phyloP scores from a whole-genome alignment of 2,888 invertebrate genomes.

The Elegia similella region DNA sequence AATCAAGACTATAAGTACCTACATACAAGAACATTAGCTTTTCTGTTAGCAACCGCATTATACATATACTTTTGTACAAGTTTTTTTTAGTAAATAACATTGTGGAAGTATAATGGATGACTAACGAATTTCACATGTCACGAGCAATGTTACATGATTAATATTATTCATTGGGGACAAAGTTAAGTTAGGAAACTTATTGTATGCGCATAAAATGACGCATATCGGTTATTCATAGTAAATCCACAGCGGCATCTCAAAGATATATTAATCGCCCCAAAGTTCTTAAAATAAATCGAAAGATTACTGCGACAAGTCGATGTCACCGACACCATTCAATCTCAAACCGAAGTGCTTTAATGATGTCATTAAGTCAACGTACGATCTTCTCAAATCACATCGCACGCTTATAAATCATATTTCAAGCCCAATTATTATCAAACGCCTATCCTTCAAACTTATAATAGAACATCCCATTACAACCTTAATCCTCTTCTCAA shows the following conservation, averaged over 20 bases:
- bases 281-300: conserved; percentile 55
- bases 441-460: conserved; percentile 59
- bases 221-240: not conserved
- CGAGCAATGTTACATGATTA: not conserved
- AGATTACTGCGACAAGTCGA: conserved; percentile 40
- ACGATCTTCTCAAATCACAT: conserved; percentile 34
- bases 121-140: conserved; percentile 1
- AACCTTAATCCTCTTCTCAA: conserved; percentile 70
- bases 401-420: conserved; percentile 71
- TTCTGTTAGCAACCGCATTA: not conserved
- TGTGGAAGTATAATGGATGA: not conserved
- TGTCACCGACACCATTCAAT: conserved; percentile 48
- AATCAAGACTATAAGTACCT: too few species aligned
- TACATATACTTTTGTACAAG: not conserved
- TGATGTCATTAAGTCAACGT: conserved; percentile 45
- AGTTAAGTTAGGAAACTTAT: not conserved
- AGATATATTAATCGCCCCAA: conserved; percentile 34
- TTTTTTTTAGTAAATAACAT: not conserved
- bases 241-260: conserved; percentile 17
- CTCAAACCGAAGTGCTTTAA: conserved; percentile 46
- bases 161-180: not conserved
- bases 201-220: not conserved
- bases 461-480: conserved; percentile 61
- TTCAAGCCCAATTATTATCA: conserved; percentile 70
- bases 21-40: too few species aligned